Percentiles rank a stretch among this genome's conserved stretches.
phyloP scores from a whole-genome alignment of 1,140 invertebrate genomes.

The Fopius arisanus region DNA sequence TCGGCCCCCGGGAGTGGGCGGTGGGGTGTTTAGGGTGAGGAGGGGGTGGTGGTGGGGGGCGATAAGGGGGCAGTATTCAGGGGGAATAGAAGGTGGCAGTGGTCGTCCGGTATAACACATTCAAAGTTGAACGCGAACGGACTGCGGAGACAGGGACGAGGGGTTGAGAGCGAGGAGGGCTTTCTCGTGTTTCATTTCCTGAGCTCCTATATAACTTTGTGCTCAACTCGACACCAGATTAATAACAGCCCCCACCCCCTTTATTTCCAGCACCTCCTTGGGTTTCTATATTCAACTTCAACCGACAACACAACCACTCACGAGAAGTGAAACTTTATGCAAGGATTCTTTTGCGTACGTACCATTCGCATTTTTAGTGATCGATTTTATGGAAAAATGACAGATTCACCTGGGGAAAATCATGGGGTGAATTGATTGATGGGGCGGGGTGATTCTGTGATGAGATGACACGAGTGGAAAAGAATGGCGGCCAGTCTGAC shows the following conservation, averaged over 20 bases:
- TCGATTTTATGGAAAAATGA: too few species aligned
- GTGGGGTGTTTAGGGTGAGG: slow-evolving; percentile 22
- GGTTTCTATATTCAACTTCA: background rate
- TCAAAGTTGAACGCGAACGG: slow-evolving; percentile 58
- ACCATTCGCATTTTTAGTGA: too few species aligned
- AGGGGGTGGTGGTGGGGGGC: slow-evolving; percentile 26
- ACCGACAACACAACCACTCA: background rate
- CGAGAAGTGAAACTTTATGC: background rate
- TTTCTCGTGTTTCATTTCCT: slow-evolving; percentile 66
- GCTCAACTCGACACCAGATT: slow-evolving; percentile 67
- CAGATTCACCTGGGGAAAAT: too few species aligned
- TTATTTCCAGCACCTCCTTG: slow-evolving; percentile 29
- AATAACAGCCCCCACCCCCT: slow-evolving; percentile 64
- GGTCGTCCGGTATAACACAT: slow-evolving; percentile 61
- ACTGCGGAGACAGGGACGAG: slow-evolving; percentile 49
- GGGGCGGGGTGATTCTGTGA: too few species aligned
- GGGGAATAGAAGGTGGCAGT: background rate
- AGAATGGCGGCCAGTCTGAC: slow-evolving; percentile 48
- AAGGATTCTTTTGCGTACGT: too few species aligned
- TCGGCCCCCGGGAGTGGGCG: slow-evolving; percentile 23
- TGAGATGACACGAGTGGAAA: background rate
- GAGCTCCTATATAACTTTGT: slow-evolving; percentile 67
- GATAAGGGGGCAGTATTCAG: background rate
- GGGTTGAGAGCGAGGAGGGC: slow-evolving; percentile 33
- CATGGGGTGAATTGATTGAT: too few species aligned